Conservation (phyloP, 2,797 vertebrate species). For the Enteromius unitaeniatus region DNA sequence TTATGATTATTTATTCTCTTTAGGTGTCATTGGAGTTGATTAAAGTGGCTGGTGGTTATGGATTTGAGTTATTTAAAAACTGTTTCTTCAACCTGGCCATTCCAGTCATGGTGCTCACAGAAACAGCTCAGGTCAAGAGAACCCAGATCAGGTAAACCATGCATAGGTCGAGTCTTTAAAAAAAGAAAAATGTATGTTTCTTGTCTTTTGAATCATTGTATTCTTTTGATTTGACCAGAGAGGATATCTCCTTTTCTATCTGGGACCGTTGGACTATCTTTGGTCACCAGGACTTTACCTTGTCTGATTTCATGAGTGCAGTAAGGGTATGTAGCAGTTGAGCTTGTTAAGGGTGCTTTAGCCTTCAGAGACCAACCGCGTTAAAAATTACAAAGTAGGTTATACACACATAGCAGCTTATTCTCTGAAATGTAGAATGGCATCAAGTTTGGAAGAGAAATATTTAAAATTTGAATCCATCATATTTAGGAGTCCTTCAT, state of each 20-base stretch:
- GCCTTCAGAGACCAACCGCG: not conserved
- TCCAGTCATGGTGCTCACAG: slow-evolving; percentile 93
- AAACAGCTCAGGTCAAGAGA: slow-evolving; percentile 89
- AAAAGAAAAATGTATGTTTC: not conserved
- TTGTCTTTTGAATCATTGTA: not conserved
- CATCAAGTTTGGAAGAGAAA: not conserved
- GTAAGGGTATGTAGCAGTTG: slow-evolving; percentile 85
- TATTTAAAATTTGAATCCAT: not conserved
- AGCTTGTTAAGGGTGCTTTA: not conserved
- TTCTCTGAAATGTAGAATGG: not conserved
- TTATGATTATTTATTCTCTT: slow-evolving; percentile 37
- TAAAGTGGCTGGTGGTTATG: slow-evolving; percentile 87
- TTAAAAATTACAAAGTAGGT: not conserved
- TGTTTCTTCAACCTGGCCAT: slow-evolving; percentile 99
- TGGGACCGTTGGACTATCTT: slow-evolving; percentile 96
- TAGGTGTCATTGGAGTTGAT: slow-evolving; percentile 95
- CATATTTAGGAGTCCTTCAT: not conserved
- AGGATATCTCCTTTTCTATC: slow-evolving; percentile 94
- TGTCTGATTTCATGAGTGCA: slow-evolving; percentile 94
- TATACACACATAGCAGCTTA: not conserved
- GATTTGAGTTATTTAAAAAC: slow-evolving; percentile 92
- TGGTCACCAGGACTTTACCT: slow-evolving; percentile 95
- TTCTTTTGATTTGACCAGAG: slow-evolving; percentile 74
- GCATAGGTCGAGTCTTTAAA: not conserved
- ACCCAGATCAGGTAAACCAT: slow-evolving; percentile 87